These are phyloP conservation scores for Xyliphius kryptos DNA, from an alignment of 2,113 vertebrate genomes.

Conservation along the genomic window DNA sequence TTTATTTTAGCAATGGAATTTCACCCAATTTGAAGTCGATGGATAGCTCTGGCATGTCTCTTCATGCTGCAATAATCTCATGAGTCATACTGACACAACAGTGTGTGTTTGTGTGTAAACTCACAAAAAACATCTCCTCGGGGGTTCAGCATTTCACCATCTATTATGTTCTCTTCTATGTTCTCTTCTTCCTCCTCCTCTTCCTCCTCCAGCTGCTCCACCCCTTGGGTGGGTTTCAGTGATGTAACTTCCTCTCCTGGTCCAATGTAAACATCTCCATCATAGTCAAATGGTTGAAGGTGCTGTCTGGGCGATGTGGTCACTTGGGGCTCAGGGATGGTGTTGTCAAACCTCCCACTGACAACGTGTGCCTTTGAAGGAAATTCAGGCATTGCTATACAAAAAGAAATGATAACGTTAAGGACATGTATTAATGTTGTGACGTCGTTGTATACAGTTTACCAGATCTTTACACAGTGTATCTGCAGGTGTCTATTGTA, in stretches of 20 bases:
- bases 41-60: too few relatives aligned
- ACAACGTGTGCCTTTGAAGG: slow-evolving; percentile 61
- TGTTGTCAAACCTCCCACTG: slow-evolving; percentile 65
- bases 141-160: slow-evolving; percentile 61
- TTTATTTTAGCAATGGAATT: too few relatives aligned
- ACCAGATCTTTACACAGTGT: too few relatives aligned
- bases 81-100: too few relatives aligned
- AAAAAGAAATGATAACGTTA: too few relatives aligned
- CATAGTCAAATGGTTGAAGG: slow-evolving; percentile 68
- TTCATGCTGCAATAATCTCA: too few relatives aligned
- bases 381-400: slow-evolving; percentile 76
- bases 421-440: too few relatives aligned
- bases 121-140: slow-evolving; percentile 93
- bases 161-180: slow-evolving; percentile 60
- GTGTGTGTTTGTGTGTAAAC: too few relatives aligned
- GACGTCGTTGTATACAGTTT: too few relatives aligned
- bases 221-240: too few relatives aligned
- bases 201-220: slow-evolving; percentile 45
- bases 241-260: background rate
- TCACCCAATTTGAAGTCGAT: too few relatives aligned
- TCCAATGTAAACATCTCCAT: slow-evolving; percentile 62
- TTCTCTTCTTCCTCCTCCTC: slow-evolving; percentile 53
- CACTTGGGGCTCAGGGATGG: slow-evolving; percentile 62
- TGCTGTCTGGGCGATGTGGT: slow-evolving; percentile 53
- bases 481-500: too few relatives aligned